These are phyloP conservation scores for Tupaia chinensis DNA, from an alignment of 2,113 vertebrate species.

Conservation along the genomic window DNA sequence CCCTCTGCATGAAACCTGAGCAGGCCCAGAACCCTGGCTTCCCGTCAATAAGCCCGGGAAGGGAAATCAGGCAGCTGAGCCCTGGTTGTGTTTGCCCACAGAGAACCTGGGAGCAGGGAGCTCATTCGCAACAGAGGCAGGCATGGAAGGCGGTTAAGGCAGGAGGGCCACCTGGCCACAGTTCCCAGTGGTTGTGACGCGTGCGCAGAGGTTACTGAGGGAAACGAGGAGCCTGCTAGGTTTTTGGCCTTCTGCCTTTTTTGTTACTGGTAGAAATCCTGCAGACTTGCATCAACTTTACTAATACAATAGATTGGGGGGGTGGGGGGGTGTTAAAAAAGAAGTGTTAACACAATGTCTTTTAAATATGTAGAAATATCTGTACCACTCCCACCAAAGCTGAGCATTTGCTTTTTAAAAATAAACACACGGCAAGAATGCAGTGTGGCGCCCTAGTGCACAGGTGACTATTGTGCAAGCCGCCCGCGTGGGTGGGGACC, in stretches of 20 bases:
- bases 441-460: conserved; percentile 52
- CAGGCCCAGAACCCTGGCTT: not conserved
- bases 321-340: not conserved
- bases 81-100: not conserved
- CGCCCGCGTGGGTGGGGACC: conserved; percentile 86
- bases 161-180: not conserved
- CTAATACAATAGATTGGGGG: not conserved
- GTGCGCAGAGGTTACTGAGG: not conserved
- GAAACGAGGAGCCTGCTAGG: not conserved
- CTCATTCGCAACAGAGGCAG: not conserved
- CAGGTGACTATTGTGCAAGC: conserved; percentile 86
- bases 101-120: not conserved
- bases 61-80: not conserved
- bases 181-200: not conserved
- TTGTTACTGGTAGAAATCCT: not conserved
- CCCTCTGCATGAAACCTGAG: not conserved
- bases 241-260: not conserved
- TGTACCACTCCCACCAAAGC: not conserved
- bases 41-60: not conserved
- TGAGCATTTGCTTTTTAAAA: conserved; percentile 70
- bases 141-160: not conserved
- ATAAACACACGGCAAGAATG: conserved; percentile 54
- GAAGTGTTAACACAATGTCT: not conserved
- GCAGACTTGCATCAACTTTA: not conserved
- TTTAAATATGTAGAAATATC: conserved; percentile 54